Base-by-base conservation (phyloP, 2,888 invertebrate species). In the Anoplius nigerrimus region DNA sequence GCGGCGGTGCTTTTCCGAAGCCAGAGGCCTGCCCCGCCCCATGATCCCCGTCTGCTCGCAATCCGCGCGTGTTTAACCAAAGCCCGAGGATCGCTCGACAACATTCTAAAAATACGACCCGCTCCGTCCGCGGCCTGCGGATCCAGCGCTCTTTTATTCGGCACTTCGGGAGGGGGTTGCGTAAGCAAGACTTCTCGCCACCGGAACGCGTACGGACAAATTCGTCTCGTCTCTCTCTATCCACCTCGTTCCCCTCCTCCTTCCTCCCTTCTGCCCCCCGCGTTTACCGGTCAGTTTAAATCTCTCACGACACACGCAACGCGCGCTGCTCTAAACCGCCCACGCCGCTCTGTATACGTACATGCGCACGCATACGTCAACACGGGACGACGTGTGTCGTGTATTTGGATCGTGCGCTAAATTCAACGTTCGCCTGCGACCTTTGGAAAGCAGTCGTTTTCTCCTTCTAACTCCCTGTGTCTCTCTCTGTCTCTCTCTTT, bases 371-470 rank as follows among this genome's bases (percentile, higher is more conserved):
- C 3, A 24, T 24, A 24, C 11, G 11, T 34, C 11, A 6, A 34
- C 34, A 11, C 34, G 6, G 4, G 34, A 6, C 34, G 2, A 34
- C 34, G 34, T 34, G 34, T 34, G 11, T 16, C 18, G 48, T 16
- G 48, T 4, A 48, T 48, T 71, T 58, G 61, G 61, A 69, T 59
- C 65, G 42, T 53, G 60, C 24, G 68, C 56, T 65, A 58, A 57
- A 62, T 60, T 46, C 43, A 42, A 42, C 57, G 45, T 18, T 20
- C n/a, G n/a, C n/a, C n/a, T 42, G 45, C 52, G 46, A 45, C 51
- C 73, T 78, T 73, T 75, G 68, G 58, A 66, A 63, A 56, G 16
- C 2, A 24, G 45, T n/a, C 42, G 58, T 21, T 22, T 16, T 52
- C 52, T 62, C 48, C 18, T n/a, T n/a, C 54, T 59, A 56, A 34